Conservation (phyloP, 2,113 vertebrate species). For the Argyrosomus japonicus region DNA sequence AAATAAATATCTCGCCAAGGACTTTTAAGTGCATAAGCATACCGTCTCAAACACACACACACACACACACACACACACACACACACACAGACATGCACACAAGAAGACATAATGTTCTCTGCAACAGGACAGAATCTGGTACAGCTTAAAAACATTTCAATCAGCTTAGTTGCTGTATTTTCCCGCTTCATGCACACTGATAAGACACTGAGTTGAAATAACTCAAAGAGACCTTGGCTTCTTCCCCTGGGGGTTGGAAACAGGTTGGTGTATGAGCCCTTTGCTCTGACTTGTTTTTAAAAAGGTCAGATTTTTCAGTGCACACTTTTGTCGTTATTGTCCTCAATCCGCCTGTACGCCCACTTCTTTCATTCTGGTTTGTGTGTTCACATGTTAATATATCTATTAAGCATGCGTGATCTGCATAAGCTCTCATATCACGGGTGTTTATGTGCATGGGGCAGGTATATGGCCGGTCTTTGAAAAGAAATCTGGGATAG, state of each 20-base stretch:
- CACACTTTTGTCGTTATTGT: slow-evolving; percentile 8
- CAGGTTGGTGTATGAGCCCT: neutral
- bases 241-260: slow-evolving; percentile 7
- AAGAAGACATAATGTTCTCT: slow-evolving; percentile 28
- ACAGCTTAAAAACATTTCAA: neutral
- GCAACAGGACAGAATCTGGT: neutral
- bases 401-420: neutral
- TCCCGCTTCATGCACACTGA: neutral
- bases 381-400: neutral
- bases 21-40: slow-evolving; percentile 8
- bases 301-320: slow-evolving; percentile 25
- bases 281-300: slow-evolving; percentile 42
- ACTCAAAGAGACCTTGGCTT: neutral
- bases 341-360: neutral
- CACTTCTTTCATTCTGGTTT: neutral
- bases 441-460: slow-evolving; percentile 24
- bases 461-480: slow-evolving; percentile 23
- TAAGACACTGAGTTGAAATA: neutral
- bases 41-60: neutral
- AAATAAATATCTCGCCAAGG: slow-evolving; percentile 27
- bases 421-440: neutral
- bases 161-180: neutral
- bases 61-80: neutral
- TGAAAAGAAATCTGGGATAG: slow-evolving; percentile 61
- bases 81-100: neutral